A percentile compares a stretch with the other conserved stretches of the same genome.
Evolutionary conservation across 2,797 vertebrate species (phyloP).

Genomic region (Cryptoblepharus egeriae): DNA sequence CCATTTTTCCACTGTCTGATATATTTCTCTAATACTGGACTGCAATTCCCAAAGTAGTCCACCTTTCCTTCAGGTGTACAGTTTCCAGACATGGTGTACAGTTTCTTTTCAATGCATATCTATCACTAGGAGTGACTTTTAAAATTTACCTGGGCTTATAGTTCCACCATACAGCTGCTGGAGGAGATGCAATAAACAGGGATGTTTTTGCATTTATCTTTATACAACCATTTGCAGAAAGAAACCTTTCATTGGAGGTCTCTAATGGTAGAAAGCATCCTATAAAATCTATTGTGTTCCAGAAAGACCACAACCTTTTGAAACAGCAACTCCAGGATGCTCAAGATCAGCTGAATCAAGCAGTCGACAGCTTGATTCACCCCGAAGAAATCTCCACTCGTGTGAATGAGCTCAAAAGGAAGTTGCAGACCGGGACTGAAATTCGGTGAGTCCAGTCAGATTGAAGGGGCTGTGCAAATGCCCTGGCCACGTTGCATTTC

Average conservation of each 20-base stretch:
- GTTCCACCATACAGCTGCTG: not conserved
- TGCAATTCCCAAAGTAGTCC: not conserved
- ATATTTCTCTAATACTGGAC: not conserved
- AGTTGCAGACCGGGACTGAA: slow-evolving; percentile 74
- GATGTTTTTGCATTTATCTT: not conserved
- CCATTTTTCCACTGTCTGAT: not conserved
- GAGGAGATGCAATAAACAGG: not conserved
- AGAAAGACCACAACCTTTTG: slow-evolving; percentile 82
- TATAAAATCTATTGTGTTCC: slow-evolving; percentile 8
- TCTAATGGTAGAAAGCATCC: not conserved
- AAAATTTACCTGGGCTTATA: not conserved
- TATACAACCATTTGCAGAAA: not conserved
- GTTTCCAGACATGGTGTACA: not conserved
- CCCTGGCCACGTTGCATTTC: no score
- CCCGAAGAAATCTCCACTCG: slow-evolving; percentile 76
- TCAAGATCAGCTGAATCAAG: slow-evolving; percentile 78
- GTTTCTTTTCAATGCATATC: not conserved
- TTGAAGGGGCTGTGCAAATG: not conserved
- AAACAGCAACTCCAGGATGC: slow-evolving; percentile 79
- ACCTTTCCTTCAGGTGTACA: no score
- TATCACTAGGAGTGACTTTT: not conserved
- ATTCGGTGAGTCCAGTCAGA: slow-evolving; percentile 71
- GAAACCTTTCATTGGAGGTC: not conserved
- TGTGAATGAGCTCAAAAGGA: slow-evolving; percentile 76
- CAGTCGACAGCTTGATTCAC: slow-evolving; percentile 71